Percentiles rank a stretch among this genome's conserved stretches.
Conservation (phyloP, 2,113 vertebrate genomes). For the Saiga tatarica region DNA sequence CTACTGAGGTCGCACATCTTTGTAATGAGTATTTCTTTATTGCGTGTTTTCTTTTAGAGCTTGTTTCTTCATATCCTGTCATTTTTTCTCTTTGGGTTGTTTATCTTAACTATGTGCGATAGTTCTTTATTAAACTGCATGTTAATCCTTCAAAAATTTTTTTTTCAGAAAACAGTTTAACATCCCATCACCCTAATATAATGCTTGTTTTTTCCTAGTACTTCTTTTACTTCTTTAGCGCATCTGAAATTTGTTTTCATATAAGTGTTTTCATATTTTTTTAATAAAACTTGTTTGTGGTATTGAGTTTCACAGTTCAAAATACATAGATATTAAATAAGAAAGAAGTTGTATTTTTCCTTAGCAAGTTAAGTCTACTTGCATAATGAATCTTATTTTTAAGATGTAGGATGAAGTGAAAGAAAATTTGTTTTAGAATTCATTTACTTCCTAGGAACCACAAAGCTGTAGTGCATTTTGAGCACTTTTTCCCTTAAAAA, state of each 20-base stretch:
- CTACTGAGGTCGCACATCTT: background rate
- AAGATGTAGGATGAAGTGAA: background rate
- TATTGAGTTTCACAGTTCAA: background rate
- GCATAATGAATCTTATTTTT: background rate
- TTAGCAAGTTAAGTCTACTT: background rate
- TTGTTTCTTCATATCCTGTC: background rate
- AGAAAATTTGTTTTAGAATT: slow-evolving; percentile 14
- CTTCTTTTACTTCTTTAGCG: background rate
- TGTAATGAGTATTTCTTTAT: slow-evolving; percentile 21
- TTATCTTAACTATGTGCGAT: slow-evolving; percentile 21
- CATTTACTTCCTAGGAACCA: background rate
- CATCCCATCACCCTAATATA: background rate
- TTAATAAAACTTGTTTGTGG: background rate
- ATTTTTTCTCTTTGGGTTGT: background rate
- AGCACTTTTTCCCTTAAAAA: background rate
- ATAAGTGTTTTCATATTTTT: background rate
- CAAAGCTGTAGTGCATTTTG: background rate
- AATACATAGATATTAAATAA: background rate
- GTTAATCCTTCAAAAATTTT: background rate
- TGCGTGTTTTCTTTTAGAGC: background rate
- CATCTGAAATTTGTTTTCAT: background rate
- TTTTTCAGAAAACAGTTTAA: background rate
- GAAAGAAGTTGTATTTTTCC: slow-evolving; percentile 5
- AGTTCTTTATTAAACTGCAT: background rate
- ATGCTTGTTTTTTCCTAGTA: background rate